These are phyloP conservation scores for Zygothrica quintamaculata DNA, from an alignment of 2,888 invertebrate species.

Conservation along the genomic window DNA sequence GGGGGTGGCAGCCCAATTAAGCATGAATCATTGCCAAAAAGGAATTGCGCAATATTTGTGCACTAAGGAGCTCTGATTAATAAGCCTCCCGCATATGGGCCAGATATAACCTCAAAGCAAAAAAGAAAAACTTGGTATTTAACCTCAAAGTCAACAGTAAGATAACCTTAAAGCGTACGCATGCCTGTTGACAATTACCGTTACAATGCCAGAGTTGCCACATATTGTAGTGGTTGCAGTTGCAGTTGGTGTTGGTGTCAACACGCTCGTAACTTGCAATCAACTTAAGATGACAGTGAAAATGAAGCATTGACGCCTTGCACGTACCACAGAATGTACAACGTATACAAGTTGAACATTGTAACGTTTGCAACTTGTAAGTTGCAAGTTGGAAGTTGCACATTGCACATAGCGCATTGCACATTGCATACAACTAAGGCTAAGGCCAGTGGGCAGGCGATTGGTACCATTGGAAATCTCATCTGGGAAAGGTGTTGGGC, in stretches of 20 bases:
- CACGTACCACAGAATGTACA: conserved; percentile 79
- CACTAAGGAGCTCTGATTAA: conserved; percentile 65
- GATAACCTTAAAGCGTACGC: conserved; percentile 45
- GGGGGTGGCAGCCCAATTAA: conserved; percentile 75
- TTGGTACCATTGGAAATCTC: conserved; percentile 9
- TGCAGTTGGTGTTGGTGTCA: conserved; percentile 63
- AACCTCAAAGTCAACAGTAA: conserved; percentile 56
- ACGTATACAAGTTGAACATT: conserved; percentile 47
- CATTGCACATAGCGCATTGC: conserved; percentile 23
- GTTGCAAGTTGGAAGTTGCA: conserved; percentile 22
- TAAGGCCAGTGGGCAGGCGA: conserved; percentile 55
- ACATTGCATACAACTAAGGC: conserved; percentile 30
- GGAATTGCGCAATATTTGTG: conserved; percentile 49
- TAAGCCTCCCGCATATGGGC: conserved; percentile 68
- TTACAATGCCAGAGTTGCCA: conserved; percentile 43
- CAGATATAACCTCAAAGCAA: conserved; percentile 25
- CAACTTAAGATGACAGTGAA: conserved; percentile 84
- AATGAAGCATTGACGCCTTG: conserved; percentile 84
- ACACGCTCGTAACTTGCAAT: conserved; percentile 84
- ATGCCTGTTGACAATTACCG: conserved; percentile 59
- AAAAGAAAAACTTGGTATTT: too few relatives aligned
- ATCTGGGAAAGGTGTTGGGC: conserved; percentile 59
- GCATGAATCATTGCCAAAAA: conserved; percentile 65
- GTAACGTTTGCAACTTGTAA: conserved; percentile 18
- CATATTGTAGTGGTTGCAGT: conserved; percentile 26